Percentiles rank a stretch among this genome's conserved stretches.
These are phyloP conservation scores for Sminthurides aquaticus DNA, from an alignment of 2,888 invertebrate species.

Conservation along the genomic window DNA sequence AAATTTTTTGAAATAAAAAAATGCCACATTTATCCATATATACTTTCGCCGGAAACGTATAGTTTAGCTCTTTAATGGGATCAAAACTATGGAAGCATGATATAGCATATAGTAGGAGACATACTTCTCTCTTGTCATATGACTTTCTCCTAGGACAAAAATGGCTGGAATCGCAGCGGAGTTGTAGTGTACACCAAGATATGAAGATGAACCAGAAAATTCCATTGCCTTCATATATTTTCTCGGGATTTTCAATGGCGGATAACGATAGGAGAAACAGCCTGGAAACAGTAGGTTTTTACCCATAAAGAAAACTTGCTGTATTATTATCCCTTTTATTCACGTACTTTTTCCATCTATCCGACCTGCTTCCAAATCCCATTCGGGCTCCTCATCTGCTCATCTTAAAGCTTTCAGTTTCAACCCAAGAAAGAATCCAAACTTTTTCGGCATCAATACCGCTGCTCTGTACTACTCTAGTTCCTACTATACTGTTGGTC, in stretches of 20 bases:
- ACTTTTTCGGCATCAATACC: too few species aligned
- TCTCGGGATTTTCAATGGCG: slow-evolving; percentile 3
- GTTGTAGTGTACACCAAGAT: too few species aligned
- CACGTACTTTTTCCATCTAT: not conserved
- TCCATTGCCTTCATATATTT: not conserved
- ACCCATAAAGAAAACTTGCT: slow-evolving; percentile 1
- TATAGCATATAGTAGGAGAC: not conserved
- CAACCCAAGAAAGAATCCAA: too few species aligned
- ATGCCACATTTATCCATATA: not conserved
- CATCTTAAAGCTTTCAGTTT: too few species aligned
- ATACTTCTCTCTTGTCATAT: not conserved
- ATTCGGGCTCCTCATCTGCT: too few species aligned
- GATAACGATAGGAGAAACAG: not conserved
- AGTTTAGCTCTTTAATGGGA: not conserved
- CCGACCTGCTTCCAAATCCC: not conserved
- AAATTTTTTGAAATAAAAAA: slow-evolving; percentile 1
- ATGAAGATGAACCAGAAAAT: too few species aligned
- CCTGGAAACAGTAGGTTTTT: not conserved
- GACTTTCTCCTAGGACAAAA: not conserved
- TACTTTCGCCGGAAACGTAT: not conserved
- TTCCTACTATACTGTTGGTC: too few species aligned
- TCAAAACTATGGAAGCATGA: not conserved
- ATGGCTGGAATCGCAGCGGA: not conserved
- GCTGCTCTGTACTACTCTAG: too few species aligned
- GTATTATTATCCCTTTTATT: slow-evolving; percentile 21